Base-by-base conservation (phyloP, 2,888 invertebrate species). In the Andrena minutula region DNA sequence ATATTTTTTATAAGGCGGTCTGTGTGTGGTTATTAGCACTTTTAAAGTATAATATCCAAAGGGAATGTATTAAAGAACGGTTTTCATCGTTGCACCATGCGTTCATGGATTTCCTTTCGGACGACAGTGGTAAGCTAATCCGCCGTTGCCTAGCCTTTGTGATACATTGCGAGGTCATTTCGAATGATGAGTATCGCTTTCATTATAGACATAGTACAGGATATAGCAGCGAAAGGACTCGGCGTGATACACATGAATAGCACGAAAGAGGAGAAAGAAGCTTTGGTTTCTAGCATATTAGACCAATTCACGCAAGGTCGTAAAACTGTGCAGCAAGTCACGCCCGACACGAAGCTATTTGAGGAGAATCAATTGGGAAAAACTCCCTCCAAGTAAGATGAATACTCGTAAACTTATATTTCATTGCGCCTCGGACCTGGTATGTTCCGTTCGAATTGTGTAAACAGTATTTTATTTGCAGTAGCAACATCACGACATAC, bases 221-320 rank as follows among this genome's bases (percentile, higher is more conserved):
- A 99, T 93, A 97, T 98, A 2, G 98, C 98, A 0, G 97, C 98
- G 16, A 98, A 98, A 93, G 99, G 98, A 10, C 95, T 99, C 28
- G 98, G 98, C 72, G 94, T 98, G 2, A 97, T 99, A 7, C 99
- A 98, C 92, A 97, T 97, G 89, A 96, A 96, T 75, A 98, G 97
- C 0, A 96, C 96, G 80, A 95, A 96, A 71, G 96, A 95, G 82
- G 96, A 96, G 89, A 96, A 96, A 90, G 95, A 96, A 81, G 95
- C 96, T 79, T 94, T 99, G 65, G 97, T 99, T 2, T 96, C 96
- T 8, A 96, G 96, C 78, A 95, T 99, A 76, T 96, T 98, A 70
- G 97, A 97, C 82, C 97, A 98, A 91, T 94, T 99, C 72, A 97
- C 97, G 49, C 96, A 97, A 64, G 98, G 98, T 16, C 96, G 96